Evolutionary conservation across 2,113 vertebrate species (phyloP).

Genomic region (Eonycteris spelaea): DNA sequence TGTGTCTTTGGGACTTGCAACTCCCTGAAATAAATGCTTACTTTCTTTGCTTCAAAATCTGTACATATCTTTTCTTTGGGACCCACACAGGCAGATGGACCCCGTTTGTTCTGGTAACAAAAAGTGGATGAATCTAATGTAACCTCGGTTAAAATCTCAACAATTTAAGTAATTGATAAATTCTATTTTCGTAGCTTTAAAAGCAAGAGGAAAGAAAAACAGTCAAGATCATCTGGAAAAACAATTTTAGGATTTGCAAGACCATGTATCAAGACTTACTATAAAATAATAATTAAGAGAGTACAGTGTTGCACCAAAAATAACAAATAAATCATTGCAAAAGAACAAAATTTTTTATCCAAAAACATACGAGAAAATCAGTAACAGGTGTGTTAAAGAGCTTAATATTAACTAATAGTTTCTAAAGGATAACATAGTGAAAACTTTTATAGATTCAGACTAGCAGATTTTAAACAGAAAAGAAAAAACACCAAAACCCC

Average conservation of each 20-base stretch:
- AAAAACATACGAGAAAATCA: not conserved
- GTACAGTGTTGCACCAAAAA: not conserved
- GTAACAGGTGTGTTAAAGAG: not conserved
- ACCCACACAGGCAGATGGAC: too few species aligned
- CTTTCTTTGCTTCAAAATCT: too few species aligned
- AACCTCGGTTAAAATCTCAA: not conserved
- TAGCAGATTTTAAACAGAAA: not conserved
- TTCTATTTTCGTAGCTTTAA: not conserved
- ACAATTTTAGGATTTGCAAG: not conserved
- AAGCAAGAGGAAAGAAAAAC: not conserved
- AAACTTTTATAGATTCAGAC: not conserved
- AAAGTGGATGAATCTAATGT: not conserved
- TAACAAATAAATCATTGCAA: not conserved
- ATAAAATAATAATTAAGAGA: not conserved
- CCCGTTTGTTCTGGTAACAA: too few species aligned
- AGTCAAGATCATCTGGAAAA: not conserved
- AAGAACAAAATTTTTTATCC: not conserved
- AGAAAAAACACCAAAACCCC: not conserved
- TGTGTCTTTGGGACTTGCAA: too few species aligned
- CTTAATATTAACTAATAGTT: not conserved
- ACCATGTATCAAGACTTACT: not conserved
- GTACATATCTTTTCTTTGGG: too few species aligned
- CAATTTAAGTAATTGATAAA: not conserved
- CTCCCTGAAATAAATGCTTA: too few species aligned
- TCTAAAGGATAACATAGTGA: not conserved